These are phyloP conservation scores for Piprites chloris DNA, from an alignment of 2,113 vertebrate species.

Conservation along the genomic window DNA sequence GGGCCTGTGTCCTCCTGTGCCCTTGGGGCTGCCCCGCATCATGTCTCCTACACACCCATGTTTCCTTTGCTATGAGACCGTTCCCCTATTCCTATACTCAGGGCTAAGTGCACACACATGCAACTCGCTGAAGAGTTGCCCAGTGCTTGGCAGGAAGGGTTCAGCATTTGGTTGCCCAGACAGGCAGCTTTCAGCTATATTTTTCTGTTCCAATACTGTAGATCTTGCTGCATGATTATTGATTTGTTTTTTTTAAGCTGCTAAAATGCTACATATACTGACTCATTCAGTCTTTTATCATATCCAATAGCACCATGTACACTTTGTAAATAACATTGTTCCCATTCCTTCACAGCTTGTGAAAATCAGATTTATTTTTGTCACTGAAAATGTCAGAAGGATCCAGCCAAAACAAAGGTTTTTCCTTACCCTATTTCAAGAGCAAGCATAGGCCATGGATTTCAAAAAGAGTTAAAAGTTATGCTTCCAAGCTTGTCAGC, in stretches of 20 bases:
- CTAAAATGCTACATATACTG: constrained; percentile 59
- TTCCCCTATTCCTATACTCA: too few species aligned
- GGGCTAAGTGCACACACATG: too few species aligned
- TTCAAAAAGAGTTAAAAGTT: not conserved
- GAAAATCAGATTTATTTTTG: constrained; percentile 71
- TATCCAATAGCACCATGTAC: constrained; percentile 45
- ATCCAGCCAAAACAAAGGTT: not conserved
- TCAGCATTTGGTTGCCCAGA: not conserved
- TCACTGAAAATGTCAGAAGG: constrained; percentile 59
- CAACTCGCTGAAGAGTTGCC: not conserved
- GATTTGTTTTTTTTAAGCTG: constrained; percentile 52
- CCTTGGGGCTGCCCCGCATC: not conserved
- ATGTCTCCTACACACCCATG: not conserved
- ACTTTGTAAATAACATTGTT: constrained; percentile 60
- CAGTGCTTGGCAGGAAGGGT: not conserved
- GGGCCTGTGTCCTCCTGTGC: too few species aligned
- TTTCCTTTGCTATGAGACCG: not conserved
- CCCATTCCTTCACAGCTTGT: constrained; percentile 55
- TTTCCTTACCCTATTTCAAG: not conserved
- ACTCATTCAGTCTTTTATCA: constrained; percentile 65
- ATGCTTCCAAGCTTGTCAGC: not conserved
- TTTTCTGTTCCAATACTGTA: not conserved
- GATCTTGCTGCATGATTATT: not conserved
- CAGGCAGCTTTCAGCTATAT: not conserved
- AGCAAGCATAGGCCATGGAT: not conserved